Evolutionary conservation across 2,797 vertebrate species (phyloP).

Genomic region (Delichon dasypus): DNA sequence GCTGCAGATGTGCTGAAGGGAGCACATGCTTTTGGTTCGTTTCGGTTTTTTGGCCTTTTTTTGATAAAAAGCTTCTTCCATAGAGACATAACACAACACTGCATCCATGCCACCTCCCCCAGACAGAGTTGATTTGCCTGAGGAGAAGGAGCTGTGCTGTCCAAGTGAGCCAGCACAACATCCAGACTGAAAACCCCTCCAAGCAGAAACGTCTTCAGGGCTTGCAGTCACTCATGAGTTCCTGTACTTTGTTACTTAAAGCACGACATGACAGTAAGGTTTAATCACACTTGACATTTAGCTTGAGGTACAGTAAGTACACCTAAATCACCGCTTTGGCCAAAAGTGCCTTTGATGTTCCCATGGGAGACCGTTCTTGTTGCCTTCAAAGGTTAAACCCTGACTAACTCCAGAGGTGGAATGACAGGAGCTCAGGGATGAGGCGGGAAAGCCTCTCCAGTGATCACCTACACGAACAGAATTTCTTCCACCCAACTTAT

Average conservation of each 20-base stretch:
- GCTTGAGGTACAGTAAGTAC: constrained; percentile 58
- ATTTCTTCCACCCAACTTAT: not conserved
- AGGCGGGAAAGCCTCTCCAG: not conserved
- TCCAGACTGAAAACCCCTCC: not conserved
- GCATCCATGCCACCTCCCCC: not conserved
- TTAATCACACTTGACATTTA: constrained; percentile 69
- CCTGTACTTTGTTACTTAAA: constrained; percentile 13
- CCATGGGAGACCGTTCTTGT: constrained; percentile 37
- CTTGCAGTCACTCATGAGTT: not conserved
- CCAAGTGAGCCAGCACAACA: not conserved
- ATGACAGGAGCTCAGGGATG: constrained; percentile 39
- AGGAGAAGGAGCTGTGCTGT: not conserved
- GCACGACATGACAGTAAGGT: not conserved
- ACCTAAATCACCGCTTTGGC: constrained; percentile 60
- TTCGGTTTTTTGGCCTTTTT: not conserved
- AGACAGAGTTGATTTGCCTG: not conserved
- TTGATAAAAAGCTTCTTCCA: not conserved
- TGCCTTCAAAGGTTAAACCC: constrained; percentile 61
- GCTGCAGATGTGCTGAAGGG: not conserved
- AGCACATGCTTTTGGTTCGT: fast-evolving
- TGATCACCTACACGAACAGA: not conserved
- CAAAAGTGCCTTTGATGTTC: constrained; percentile 62
- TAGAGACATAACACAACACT: not conserved
- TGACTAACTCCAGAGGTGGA: not conserved
- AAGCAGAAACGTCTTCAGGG: not conserved